Conservation (phyloP, 2,888 invertebrate species). For the Fragum whitleyi region DNA sequence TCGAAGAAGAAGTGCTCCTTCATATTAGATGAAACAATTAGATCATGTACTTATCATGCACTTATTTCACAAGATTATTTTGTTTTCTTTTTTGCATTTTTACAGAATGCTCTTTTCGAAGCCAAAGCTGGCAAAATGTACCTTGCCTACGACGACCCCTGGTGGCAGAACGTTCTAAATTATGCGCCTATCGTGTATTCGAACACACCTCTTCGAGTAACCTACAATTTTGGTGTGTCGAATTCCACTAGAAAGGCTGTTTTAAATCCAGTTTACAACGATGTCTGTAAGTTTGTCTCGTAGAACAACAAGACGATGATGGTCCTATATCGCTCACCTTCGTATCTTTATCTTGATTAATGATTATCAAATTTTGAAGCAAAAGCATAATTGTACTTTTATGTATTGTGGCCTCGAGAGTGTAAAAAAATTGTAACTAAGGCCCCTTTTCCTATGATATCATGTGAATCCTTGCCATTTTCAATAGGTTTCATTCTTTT, state of each 20-base stretch:
- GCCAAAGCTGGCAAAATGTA: constrained; percentile 6
- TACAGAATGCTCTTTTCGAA: not conserved
- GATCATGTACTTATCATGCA: no score
- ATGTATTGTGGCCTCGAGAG: no score
- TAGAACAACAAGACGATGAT: not conserved
- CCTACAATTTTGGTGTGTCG: constrained; percentile 41
- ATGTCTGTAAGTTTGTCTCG: constrained; percentile 29
- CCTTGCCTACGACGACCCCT: constrained; percentile 26
- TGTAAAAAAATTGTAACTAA: no score
- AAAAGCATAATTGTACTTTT: not conserved
- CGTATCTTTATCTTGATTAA: no score
- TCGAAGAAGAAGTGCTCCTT: no score
- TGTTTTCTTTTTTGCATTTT: no score
- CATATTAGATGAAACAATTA: no score
- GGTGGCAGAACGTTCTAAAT: constrained; percentile 35
- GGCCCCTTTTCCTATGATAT: no score
- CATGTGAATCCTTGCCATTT: no score
- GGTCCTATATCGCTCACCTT: no score
- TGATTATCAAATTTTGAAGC: not conserved
- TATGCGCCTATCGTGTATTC: constrained; percentile 14
- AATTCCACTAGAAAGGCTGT: constrained; percentile 26
- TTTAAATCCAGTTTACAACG: constrained; percentile 31
- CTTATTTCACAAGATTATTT: no score
- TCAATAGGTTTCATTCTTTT: no score
- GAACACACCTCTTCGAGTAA: constrained; percentile 40